Conservation (phyloP, 2,113 vertebrate species). For the Pampusana beccarii region DNA sequence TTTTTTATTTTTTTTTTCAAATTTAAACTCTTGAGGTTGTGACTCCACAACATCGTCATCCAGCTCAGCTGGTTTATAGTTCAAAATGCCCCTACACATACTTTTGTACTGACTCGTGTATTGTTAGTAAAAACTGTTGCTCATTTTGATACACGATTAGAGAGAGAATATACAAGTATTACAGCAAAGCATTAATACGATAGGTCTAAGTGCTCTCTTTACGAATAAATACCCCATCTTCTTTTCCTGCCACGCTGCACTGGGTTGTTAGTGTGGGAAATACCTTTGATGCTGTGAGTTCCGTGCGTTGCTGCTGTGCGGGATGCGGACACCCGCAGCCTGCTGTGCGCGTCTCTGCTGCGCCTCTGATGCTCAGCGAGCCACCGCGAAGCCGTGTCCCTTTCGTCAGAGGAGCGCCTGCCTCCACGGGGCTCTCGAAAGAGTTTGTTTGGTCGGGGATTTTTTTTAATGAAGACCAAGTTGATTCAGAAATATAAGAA, state of each 20-base stretch:
- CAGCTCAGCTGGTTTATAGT: not conserved
- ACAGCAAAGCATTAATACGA: not conserved
- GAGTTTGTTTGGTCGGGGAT: no score
- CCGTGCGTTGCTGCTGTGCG: not conserved
- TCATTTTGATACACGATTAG: not conserved
- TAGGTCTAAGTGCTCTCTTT: not conserved
- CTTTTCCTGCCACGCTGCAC: no score
- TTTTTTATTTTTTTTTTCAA: not conserved
- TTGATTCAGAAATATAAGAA: not conserved
- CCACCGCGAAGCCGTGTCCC: not conserved
- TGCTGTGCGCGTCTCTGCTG: not conserved
- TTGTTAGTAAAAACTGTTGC: not conserved
- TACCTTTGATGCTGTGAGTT: not conserved
- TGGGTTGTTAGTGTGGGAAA: not conserved
- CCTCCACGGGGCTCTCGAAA: not conserved
- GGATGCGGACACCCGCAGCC: not conserved
- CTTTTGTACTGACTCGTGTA: not conserved
- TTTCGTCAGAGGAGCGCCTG: not conserved
- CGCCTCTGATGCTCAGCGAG: not conserved
- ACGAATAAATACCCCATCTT: not conserved
- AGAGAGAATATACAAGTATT: not conserved
- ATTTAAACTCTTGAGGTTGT: not conserved
- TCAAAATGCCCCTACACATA: not conserved
- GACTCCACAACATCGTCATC: not conserved
- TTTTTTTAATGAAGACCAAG: not conserved